These are phyloP conservation scores for Pollicipes pollicipes DNA, from an alignment of 1,140 invertebrate species.

Conservation along the genomic window DNA sequence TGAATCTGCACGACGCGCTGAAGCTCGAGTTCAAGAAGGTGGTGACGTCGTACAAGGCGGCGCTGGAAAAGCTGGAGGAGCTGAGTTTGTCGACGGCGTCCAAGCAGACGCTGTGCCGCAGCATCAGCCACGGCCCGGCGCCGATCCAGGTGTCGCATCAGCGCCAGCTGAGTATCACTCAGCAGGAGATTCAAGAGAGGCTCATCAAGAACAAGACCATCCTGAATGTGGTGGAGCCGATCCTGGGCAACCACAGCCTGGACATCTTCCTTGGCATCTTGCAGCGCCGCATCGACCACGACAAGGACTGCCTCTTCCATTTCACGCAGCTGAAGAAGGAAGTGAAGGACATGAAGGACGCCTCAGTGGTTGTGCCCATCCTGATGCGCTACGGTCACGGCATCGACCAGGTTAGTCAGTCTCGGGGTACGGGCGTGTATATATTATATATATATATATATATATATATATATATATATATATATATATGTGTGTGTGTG, in stretches of 20 bases:
- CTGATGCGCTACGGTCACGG: conserved; percentile 68
- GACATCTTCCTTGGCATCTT: conserved; percentile 40
- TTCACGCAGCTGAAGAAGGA: conserved; percentile 50
- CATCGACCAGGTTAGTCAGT: conserved; percentile 39
- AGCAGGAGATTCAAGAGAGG: conserved; percentile 58
- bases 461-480: conserved; percentile 7
- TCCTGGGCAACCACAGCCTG: conserved; percentile 34
- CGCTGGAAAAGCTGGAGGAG: conserved; percentile 69
- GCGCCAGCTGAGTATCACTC: conserved; percentile 58
- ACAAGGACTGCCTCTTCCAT: conserved; percentile 49
- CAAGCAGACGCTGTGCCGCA: conserved; percentile 15
- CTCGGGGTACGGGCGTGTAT: not conserved
- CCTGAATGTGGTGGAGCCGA: conserved; percentile 60
- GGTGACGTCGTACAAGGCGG: conserved; percentile 67
- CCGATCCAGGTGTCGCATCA: conserved; percentile 76
- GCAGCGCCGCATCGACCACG: conserved; percentile 43
- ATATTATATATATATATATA: not conserved
- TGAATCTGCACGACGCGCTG: conserved; percentile 44
- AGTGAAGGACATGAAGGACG: conserved; percentile 36
- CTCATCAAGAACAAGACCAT: conserved; percentile 81
- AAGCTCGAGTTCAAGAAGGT: conserved; percentile 65
- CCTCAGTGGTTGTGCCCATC: conserved; percentile 44
- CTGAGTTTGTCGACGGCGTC: conserved; percentile 36
- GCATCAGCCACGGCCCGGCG: conserved; percentile 44
- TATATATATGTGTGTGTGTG: conserved; percentile 7